phyloP scores from a whole-genome alignment of 2,797 vertebrate species.

The Pangasius sanitwongsei region DNA sequence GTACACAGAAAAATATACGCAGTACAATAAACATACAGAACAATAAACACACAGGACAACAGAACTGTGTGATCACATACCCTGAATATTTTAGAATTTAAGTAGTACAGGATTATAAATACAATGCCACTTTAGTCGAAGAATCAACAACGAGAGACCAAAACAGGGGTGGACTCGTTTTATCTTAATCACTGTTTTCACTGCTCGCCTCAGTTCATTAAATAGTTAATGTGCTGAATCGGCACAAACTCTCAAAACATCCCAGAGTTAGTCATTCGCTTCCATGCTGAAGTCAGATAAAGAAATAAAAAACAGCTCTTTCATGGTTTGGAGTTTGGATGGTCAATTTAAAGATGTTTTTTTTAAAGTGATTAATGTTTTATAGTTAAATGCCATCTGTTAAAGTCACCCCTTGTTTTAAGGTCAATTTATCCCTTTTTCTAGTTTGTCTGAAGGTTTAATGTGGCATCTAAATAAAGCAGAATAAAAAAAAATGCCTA shows the following conservation, averaged over 20 bases:
- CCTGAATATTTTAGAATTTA: background rate
- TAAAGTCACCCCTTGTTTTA: background rate
- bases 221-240: conserved; percentile 68
- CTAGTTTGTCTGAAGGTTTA: background rate
- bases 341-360: background rate
- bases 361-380: background rate
- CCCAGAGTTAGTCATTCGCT: conserved; percentile 60
- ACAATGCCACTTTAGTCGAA: background rate
- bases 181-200: conserved; percentile 64
- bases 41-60: too few relatives aligned
- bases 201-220: conserved; percentile 59
- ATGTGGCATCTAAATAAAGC: background rate
- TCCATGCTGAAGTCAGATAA: conserved; percentile 27
- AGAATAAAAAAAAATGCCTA: too few relatives aligned
- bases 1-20: too few relatives aligned
- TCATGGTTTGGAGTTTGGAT: background rate
- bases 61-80: too few relatives aligned
- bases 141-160: background rate
- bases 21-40: background rate
- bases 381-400: background rate
- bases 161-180: conserved; percentile 37
- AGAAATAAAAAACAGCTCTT: background rate
- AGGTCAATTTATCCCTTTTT: background rate
- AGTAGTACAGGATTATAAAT: background rate
- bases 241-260: conserved; percentile 58